These are phyloP conservation scores for Triops cancriformis DNA, from an alignment of 1,140 invertebrate species.

Conservation along the genomic window DNA sequence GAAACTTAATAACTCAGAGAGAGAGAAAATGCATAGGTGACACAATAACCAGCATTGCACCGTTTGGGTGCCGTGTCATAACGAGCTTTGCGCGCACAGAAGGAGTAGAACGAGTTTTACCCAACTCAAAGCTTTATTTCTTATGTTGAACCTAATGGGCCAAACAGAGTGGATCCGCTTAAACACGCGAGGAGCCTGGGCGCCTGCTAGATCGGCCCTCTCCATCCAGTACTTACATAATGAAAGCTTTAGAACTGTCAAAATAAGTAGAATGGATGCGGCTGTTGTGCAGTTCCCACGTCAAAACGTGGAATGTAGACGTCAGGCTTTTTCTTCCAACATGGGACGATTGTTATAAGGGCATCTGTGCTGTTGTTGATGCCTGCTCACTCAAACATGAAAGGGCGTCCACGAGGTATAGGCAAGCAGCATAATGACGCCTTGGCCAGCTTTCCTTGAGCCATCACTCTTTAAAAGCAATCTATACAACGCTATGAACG, in stretches of 20 bases:
- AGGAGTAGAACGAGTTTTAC: no score
- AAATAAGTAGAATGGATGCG: constrained; percentile 11
- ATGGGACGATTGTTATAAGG: neutral
- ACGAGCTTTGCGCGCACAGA: no score
- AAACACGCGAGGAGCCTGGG: no score
- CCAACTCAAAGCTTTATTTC: no score
- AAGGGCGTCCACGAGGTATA: neutral
- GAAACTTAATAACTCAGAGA: neutral
- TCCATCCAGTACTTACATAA: neutral
- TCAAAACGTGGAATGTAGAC: neutral
- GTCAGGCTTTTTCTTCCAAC: neutral
- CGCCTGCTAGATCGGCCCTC: neutral
- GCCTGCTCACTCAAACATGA: neutral
- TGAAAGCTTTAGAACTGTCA: neutral
- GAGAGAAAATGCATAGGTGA: no score
- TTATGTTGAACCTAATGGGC: no score
- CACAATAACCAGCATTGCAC: no score
- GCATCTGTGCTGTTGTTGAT: neutral
- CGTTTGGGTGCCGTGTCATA: no score
- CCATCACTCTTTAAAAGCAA: neutral
- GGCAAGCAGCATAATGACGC: neutral
- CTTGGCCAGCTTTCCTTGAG: neutral
- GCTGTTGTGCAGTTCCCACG: neutral
- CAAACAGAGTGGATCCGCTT: no score
- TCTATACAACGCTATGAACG: neutral